A percentile compares a stretch with the other conserved stretches of the same genome.
Evolutionary conservation across 2,888 invertebrate genomes (phyloP).

Genomic region (Invenusta paracnida): DNA sequence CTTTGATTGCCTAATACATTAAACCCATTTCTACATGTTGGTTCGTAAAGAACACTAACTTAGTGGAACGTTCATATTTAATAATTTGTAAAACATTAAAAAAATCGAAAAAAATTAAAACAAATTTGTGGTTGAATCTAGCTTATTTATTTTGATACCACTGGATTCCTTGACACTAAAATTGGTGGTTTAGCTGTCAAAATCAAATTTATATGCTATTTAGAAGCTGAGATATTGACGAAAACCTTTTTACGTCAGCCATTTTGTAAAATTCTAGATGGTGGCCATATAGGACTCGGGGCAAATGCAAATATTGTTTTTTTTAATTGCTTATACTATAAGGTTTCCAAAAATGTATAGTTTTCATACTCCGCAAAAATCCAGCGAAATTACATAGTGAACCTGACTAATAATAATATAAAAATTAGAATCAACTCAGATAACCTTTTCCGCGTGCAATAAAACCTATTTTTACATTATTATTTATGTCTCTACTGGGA

Average conservation of each 20-base stretch:
- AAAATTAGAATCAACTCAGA: too few relatives aligned
- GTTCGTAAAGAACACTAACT: neutral
- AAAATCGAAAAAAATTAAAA: neutral
- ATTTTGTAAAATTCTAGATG: neutral
- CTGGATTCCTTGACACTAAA: neutral
- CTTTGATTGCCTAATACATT: neutral
- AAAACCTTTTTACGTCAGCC: neutral
- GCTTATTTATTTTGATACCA: constrained; percentile 1
- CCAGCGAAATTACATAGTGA: neutral
- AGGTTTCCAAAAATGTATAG: neutral
- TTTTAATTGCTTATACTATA: neutral
- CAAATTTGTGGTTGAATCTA: neutral
- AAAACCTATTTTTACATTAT: too few relatives aligned
- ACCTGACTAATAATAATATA: too few relatives aligned
- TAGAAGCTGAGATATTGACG: neutral
- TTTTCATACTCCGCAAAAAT: neutral
- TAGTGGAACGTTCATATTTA: neutral
- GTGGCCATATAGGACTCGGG: neutral
- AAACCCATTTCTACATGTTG: neutral
- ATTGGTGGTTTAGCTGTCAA: constrained; percentile 25
- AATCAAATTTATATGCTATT: neutral
- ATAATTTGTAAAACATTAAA: neutral
- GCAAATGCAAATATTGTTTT: neutral
- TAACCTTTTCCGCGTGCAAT: too few relatives aligned
- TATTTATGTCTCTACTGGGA: too few relatives aligned